Base-by-base conservation (phyloP, 2,888 invertebrate species). In the Cartodere bifasciata region DNA sequence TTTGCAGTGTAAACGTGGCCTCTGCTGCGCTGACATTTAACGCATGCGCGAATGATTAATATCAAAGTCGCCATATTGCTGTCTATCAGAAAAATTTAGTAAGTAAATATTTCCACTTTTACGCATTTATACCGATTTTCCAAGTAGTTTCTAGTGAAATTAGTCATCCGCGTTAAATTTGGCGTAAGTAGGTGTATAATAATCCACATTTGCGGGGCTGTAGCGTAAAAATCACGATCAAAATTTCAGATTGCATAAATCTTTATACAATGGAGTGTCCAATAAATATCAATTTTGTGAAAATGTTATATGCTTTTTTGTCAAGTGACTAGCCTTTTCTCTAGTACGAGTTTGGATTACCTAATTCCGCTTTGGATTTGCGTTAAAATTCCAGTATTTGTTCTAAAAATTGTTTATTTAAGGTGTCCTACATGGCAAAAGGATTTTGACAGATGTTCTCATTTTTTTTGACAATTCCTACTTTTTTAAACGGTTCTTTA, bases 31-130 rank as follows among this genome's bases (percentile, higher is more conserved):
- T 24, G 4, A 25, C 16, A 14, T n/a, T 7, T 43, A n/a, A 45
- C 51, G 50, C 46, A 40, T 47, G 56, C 56, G 56, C 52, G 47
- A 35, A 32, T 38, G 45, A 35, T 28, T 27, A 36, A 33, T 28
- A 50, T 52, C 50, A 47, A 40, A 55, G 60, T 60, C 58, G 61
- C 61, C 61, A 61, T 61, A 61, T 61, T 61, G 55, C 58, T 56
- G 58, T 56, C 57, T 56, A 57, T 56, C 56, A 52, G 52, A 56
- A 58, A 52, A 59, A 57, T 57, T 55, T 53, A 55, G 58, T 57
- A 59, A 58, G 61, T 61, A 61, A 58, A 58, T 58, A 56, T 44
- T 41, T 34, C 25, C 28, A 35, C 24, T 33, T 42, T 41, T 38
- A 7, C 7, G 12, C 21, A 13, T 32, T 37, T 25, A 23, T 23